phyloP scores from a whole-genome alignment of 2,888 invertebrate species.

The Pachycephus smyrnensis region DNA sequence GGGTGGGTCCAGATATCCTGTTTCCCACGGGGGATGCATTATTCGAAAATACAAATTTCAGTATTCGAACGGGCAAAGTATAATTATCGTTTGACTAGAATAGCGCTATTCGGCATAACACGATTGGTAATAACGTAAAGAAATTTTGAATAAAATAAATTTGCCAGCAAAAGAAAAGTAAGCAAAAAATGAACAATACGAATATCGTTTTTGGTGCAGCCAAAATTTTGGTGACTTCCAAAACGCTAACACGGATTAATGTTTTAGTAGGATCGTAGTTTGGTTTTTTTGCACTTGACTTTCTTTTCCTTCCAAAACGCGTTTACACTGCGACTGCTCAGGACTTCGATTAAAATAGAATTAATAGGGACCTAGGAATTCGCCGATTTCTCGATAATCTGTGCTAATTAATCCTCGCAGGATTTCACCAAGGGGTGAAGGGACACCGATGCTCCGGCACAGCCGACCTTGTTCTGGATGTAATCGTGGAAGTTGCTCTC shows the following conservation, averaged over 20 bases:
- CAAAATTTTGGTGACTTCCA: background rate
- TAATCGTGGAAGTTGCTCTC: constrained; percentile 78
- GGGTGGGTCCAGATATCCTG: background rate
- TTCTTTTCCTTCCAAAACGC: background rate
- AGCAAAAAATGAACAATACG: background rate
- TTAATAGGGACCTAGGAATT: background rate
- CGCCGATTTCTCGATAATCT: background rate
- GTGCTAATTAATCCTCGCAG: constrained; percentile 51
- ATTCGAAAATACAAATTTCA: background rate
- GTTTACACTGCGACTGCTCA: background rate
- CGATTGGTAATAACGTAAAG: background rate
- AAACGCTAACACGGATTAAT: background rate
- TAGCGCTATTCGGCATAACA: background rate
- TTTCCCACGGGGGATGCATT: background rate
- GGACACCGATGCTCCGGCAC: constrained; percentile 73
- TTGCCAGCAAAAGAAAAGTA: background rate
- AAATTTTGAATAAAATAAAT: background rate
- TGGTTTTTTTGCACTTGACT: background rate
- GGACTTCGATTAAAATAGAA: background rate
- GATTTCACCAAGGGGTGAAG: constrained; percentile 73
- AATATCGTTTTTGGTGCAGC: background rate
- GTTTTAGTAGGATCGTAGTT: background rate
- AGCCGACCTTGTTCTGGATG: constrained; percentile 72
- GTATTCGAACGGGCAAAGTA: background rate
- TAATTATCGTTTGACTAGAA: background rate